Evolutionary conservation across 2,113 vertebrate genomes (phyloP), one percentile per base, ranked within the genome.

Genomic region (crab-eating macaque (Macaca fascicularis)): DNA sequence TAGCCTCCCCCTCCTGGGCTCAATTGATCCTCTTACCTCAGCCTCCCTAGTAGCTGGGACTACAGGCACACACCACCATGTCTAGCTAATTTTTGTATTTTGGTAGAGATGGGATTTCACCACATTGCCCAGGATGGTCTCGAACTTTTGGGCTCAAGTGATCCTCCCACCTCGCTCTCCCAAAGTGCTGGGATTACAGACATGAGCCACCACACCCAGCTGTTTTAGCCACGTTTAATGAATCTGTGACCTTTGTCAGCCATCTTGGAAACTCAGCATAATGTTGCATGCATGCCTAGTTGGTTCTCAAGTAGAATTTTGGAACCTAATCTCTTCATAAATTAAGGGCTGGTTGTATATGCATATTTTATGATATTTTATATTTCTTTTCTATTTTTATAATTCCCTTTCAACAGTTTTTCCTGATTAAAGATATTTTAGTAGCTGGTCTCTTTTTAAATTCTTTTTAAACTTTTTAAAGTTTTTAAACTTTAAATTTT

Each of bases 381-480:
- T 6, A 55, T 23, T 67, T 96, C 22, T n/a, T 30, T 89, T 89
- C 76, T 94, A 0, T 81, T 92, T 95, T 95, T 97, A 91, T 94
- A 76, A 95, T 94, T 97, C 64, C 35, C 78, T 93, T 61, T 97
- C 78, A 88, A 40, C 16, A 83, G 4, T 76, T 94, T 97, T 93
- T 95, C n/a, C 55, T 95, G 40, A 97, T 76, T 70, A 95, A 83
- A 32, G 85, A 23, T 86, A 83, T 95, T 91, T 92, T 90, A 74
- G 52, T 93, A 93, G 30, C 25, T 93, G 25, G 22, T 9, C 14
- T n/a, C 17, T 89, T 97, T 86, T 59, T 40, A 96, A 95, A 70
- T 10, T 74, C 19, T 20, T 55, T 55, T 55, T 55, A 7, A 55
- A 55, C 17, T 55, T 55, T 55, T 55, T 20, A 55, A 19, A 55